These are phyloP conservation scores for Microcebus jonahi DNA, from an alignment of 2,113 vertebrate species.

Conservation along the genomic window DNA sequence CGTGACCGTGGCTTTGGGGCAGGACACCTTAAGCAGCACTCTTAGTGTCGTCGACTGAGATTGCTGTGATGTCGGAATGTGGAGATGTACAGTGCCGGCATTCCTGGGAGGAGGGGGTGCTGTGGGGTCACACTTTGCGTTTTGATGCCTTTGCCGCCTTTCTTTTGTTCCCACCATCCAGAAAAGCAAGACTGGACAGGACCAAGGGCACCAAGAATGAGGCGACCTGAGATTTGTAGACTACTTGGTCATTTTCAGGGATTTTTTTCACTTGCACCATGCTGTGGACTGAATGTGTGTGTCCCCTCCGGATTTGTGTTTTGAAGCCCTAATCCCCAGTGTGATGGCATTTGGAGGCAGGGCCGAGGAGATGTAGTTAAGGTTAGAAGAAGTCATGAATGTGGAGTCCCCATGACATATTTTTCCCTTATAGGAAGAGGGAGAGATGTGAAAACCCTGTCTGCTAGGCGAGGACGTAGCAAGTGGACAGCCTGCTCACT, in stretches of 20 bases:
- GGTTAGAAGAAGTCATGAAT: too few species aligned
- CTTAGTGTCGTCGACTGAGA: not conserved
- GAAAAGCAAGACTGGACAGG: not conserved
- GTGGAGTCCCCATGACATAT: not conserved
- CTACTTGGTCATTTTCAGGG: too few species aligned
- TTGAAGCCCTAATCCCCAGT: too few species aligned
- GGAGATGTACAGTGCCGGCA: not conserved
- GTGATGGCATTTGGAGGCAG: not conserved
- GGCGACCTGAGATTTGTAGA: not conserved
- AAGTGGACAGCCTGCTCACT: not conserved
- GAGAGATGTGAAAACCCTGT: not conserved
- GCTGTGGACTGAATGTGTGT: not conserved
- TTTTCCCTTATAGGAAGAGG: not conserved
- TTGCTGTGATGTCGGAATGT: not conserved
- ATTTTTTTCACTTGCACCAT: not conserved
- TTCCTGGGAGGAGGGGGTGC: not conserved
- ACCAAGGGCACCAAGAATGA: not conserved
- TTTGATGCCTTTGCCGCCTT: accelerated
- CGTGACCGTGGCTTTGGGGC: not conserved
- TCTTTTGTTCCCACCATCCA: not conserved
- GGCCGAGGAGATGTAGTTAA: not conserved
- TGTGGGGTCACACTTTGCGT: not conserved
- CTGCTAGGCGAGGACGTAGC: not conserved
- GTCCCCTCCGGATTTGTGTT: accelerated
- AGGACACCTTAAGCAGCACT: accelerated